Conservation (phyloP, 1,140 invertebrate genomes). For the Drosophila nasuta region DNA sequence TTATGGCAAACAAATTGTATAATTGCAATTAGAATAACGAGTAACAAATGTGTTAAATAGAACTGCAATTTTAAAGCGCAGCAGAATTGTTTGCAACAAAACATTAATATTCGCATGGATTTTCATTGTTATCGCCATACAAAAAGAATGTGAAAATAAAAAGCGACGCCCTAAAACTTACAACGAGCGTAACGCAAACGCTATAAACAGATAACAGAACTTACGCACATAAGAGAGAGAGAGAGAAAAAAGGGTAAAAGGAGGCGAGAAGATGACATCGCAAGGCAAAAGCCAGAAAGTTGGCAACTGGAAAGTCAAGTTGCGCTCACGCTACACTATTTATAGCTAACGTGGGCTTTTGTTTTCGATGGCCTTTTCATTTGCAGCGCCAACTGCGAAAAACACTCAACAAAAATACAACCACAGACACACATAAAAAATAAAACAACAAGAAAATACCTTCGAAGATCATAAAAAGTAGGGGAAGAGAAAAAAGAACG, state of each 20-base stretch:
- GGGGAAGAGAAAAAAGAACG: conserved; percentile 27
- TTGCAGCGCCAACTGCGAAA: conserved; percentile 63
- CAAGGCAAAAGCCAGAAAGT: conserved; percentile 53
- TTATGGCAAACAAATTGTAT: conserved; percentile 75
- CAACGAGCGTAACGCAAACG: conserved; percentile 27
- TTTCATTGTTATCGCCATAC: conserved; percentile 11
- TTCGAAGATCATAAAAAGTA: conserved; percentile 27
- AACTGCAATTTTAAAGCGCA: conserved; percentile 9
- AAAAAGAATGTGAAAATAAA: not conserved
- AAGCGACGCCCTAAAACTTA: conserved; percentile 44
- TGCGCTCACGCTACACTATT: conserved; percentile 77
- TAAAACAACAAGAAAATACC: conserved; percentile 15
- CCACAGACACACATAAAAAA: not conserved
- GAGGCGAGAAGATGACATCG: conserved; percentile 10
- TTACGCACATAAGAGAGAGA: conserved; percentile 49
- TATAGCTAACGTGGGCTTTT: conserved; percentile 80
- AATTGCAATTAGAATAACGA: conserved; percentile 80
- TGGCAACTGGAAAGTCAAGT: conserved; percentile 76
- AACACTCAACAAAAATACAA: conserved; percentile 35
- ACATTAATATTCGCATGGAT: conserved; percentile 34
- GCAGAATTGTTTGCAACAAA: conserved; percentile 12
- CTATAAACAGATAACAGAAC: conserved; percentile 60
- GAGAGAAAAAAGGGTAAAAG: conserved; percentile 47
- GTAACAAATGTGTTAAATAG: conserved; percentile 57
- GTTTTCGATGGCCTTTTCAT: conserved; percentile 82